Evolutionary conservation across 2,888 invertebrate genomes (phyloP).

Genomic region (Portevinia maculata): DNA sequence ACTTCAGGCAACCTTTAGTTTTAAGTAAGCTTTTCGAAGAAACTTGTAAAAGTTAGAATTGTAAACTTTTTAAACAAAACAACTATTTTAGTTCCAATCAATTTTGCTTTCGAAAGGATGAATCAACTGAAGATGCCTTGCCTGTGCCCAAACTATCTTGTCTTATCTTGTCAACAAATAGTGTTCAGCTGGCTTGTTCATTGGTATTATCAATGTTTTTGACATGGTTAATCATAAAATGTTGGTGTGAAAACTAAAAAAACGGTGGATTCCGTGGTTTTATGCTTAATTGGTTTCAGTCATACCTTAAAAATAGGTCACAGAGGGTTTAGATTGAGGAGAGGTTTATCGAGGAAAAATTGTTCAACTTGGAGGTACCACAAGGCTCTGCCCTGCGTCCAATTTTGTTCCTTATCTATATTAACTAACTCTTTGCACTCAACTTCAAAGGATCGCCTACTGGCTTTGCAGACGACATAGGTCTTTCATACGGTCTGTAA

Average conservation of each 20-base stretch:
- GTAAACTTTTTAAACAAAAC: too few relatives aligned
- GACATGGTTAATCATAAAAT: slow-evolving; percentile 6
- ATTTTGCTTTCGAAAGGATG: too few relatives aligned
- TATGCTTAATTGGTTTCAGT: neutral
- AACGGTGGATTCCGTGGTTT: slow-evolving; percentile 1
- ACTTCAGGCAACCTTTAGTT: slow-evolving; percentile 2
- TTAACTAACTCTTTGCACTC: too few relatives aligned
- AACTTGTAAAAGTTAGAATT: slow-evolving; percentile 10
- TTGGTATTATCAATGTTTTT: too few relatives aligned
- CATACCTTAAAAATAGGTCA: neutral
- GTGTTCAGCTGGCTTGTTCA: too few relatives aligned
- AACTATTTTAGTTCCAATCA: neutral
- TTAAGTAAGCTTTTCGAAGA: slow-evolving; percentile 20
- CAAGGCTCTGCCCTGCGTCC: slow-evolving; percentile 1
- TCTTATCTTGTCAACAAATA: too few relatives aligned
- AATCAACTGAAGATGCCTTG: too few relatives aligned
- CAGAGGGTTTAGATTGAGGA: neutral
- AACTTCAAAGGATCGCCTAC: too few relatives aligned
- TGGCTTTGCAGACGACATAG: too few relatives aligned
- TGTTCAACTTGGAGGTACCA: neutral
- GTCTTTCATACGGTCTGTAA: too few relatives aligned
- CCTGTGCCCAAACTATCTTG: too few relatives aligned
- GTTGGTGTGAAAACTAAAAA: neutral
- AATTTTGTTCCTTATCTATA: too few relatives aligned
- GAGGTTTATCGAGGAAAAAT: neutral